Evolutionary conservation across 2,797 vertebrate species (phyloP), one percentile per base, ranked within the genome.

Genomic region (Danio choprae): DNA sequence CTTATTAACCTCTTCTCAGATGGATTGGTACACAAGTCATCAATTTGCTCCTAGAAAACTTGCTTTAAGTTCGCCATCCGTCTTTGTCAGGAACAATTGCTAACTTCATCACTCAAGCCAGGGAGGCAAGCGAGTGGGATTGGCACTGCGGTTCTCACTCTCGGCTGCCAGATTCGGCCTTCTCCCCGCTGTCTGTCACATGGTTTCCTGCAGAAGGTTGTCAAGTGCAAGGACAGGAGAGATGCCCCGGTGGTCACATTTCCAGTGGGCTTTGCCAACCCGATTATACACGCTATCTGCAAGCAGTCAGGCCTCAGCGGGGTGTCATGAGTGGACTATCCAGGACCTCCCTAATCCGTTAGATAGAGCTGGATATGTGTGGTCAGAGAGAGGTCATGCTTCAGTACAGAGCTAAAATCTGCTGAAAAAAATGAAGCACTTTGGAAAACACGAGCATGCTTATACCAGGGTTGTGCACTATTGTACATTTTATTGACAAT

Each of bases 1-100:
- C 91, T 93, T 94, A 95, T 94, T 94, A 94, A 91, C 86, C 89
- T 90, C 88, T 90, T 94, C 91, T 91, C 88, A 84, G 85, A 87
- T 85, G 90, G 89, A 89, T 86, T 88, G 89, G 89, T 88, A 92
- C 92, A 91, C 88, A 92, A 92, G 88, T 90, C 83, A 88, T 87
- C 89, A 85, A 89, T 85, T 89, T 89, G 87, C 86, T 89, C 78
- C 16, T 83, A 89, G 88, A 86, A 60, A 85, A 85, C 84, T 63
- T 80, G 81, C 76, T 70, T 91, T 88, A 91, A 89, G 86, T 86
- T 88, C 69, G 65, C 87, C 90, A 95, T 95, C 90, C 90, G 82
- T 95, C 94, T 94, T 90, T 90, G 94, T 95, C 94, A 87, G 63
- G 83, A 51, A 62, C 87, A 84, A 85, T 90, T 88, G 91, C 56